Base-by-base conservation (phyloP, 2,888 invertebrate genomes). In the Alloplasta piceator region DNA sequence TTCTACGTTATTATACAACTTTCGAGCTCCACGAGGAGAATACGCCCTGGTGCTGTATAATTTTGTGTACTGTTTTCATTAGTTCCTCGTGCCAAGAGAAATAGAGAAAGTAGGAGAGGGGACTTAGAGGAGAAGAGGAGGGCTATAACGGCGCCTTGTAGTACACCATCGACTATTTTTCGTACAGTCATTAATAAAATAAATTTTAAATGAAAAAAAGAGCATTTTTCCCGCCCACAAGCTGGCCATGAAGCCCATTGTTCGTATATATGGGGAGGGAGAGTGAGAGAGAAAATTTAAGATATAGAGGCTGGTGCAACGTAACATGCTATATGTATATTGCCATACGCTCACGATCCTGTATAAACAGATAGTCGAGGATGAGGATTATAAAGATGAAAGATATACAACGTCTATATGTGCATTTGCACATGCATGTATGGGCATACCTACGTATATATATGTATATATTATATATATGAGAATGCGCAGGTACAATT, bases 1-100 rank as follows among this genome's bases (percentile, higher is more conserved):
- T 83, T 78, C 66, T 66, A 73, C 76, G 58, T 63, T 81, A 76
- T 76, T 76, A 74, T 56, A 78, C 70, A 83, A 83, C 70, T 81
- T 79, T 63, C 52, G 55, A 52, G 58, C 39, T 26, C 43, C 46
- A 74, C 36, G 36, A 55, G 56, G 12, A 39, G 26, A 26, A 26
- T 26, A 36, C 58, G 48, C 71, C 52, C 43, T 50, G 71, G 56
- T 61, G 67, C 73, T 67, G 83, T 74, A 81, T 81, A 83, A 79
- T 81, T 81, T 83, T 81, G 78, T 81, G 74, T 78, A 78, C 81
- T 83, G 78, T 81, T 83, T 83, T 81, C 83, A 83, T 83, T 83
- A 83, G 78, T 76, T 83, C 63, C 66, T 56, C 70, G 81, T 83
- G 75, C 83, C 83, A 67, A 76, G 70, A 70, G 60, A 58, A 56